Conservation (phyloP, 2,797 vertebrate genomes). For the Pyrocephalus nanus region DNA sequence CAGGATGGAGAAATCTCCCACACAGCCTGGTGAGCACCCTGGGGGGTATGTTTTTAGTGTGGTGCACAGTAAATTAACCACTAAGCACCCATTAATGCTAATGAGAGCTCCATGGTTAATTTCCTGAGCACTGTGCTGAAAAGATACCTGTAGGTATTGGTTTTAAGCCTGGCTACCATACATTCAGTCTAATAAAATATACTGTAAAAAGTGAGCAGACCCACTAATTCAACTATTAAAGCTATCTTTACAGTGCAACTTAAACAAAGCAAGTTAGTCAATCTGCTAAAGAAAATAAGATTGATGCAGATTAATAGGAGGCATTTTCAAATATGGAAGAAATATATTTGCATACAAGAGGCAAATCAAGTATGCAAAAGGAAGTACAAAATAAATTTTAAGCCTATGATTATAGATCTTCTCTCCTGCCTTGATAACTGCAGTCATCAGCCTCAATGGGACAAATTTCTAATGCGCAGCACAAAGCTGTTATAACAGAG, state of each 20-base stretch:
- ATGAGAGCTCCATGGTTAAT: slow-evolving; percentile 65
- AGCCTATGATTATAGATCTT: not conserved
- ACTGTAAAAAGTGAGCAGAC: not conserved
- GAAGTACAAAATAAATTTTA: not conserved
- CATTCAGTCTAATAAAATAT: slow-evolving; percentile 7
- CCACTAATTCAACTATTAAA: not conserved
- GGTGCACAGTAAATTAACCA: slow-evolving; percentile 56
- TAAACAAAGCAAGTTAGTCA: not conserved
- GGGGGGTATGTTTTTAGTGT: slow-evolving; percentile 28
- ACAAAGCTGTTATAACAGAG: not conserved
- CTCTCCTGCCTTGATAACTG: not conserved
- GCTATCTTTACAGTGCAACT: not conserved
- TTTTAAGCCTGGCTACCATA: not conserved
- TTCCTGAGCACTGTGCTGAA: slow-evolving; percentile 60
- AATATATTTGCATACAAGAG: not conserved
- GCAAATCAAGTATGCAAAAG: not conserved
- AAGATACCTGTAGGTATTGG: slow-evolving; percentile 45
- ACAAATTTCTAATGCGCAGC: not conserved
- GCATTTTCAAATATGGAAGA: not conserved
- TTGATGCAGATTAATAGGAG: not conserved
- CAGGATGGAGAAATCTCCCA: slow-evolving; percentile 25
- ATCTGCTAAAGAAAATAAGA: not conserved
- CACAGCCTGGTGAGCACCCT: slow-evolving; percentile 29
- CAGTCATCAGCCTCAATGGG: not conserved
- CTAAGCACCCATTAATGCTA: slow-evolving; percentile 63